These are phyloP conservation scores for Campylomormyrus tamandua DNA, from an alignment of 2,113 vertebrate species.

Conservation along the genomic window DNA sequence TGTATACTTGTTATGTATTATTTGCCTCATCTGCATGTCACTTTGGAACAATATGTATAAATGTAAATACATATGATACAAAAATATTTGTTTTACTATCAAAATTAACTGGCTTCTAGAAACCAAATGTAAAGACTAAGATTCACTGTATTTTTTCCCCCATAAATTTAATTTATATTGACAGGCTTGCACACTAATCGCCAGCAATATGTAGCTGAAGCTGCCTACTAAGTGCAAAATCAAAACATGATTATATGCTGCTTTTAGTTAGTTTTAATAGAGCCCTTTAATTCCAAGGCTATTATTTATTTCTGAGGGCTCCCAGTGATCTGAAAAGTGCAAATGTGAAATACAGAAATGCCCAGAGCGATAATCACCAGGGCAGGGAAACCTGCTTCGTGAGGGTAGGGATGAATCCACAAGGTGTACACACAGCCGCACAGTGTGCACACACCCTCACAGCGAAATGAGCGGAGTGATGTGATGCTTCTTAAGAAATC, in stretches of 20 bases:
- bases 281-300: conserved; percentile 28
- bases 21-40: background rate
- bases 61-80: background rate
- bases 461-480: conserved; percentile 64
- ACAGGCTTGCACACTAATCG: background rate
- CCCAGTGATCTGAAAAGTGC: conserved; percentile 69
- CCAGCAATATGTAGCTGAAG: background rate
- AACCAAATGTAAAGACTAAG: background rate
- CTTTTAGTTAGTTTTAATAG: background rate
- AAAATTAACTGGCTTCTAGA: background rate
- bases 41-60: background rate
- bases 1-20: background rate
- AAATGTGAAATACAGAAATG: conserved; percentile 82
- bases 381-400: conserved; percentile 62
- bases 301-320: conserved; percentile 48
- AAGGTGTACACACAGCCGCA: background rate
- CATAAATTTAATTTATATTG: background rate
- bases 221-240: conserved; percentile 1
- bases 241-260: background rate
- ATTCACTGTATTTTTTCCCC: background rate
- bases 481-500: conserved; percentile 82
- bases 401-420: background rate
- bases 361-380: conserved; percentile 73
- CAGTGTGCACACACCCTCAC: conserved; percentile 9
- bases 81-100: background rate